Conservation (phyloP, 2,888 invertebrate species). For the Orthonevra nobilis region DNA sequence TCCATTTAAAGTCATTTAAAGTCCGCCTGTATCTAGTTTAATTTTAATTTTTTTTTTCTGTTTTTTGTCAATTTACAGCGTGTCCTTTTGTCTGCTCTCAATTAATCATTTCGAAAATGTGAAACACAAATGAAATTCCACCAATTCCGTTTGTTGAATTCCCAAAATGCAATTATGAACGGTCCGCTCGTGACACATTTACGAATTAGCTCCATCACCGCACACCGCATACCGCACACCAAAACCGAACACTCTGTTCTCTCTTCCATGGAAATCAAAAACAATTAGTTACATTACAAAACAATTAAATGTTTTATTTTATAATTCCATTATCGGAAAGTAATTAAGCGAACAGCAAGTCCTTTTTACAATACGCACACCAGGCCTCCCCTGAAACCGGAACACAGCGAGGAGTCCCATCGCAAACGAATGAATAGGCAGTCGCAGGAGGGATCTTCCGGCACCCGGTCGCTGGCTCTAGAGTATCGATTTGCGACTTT, state of each 20-base stretch:
- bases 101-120: constrained; percentile 6
- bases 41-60: too few species aligned
- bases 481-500: constrained; percentile 9
- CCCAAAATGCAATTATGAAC: constrained; percentile 30
- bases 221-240: background rate
- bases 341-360: constrained; percentile 27
- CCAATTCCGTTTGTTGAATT: background rate
- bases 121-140: background rate
- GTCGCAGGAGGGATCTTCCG: too few species aligned
- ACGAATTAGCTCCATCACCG: background rate
- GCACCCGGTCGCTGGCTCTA: too few species aligned
- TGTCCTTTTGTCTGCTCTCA: background rate
- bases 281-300: constrained; percentile 28
- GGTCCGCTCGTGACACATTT: constrained; percentile 5
- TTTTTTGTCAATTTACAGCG: background rate
- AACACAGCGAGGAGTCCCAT: too few species aligned
- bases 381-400: too few species aligned
- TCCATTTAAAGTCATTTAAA: too few species aligned
- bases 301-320: constrained; percentile 23
- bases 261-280: constrained; percentile 16
- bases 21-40: too few species aligned
- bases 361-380: background rate
- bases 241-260: background rate
- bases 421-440: too few species aligned
- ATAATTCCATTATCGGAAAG: constrained; percentile 26